Conservation (phyloP, 2,797 vertebrate species). For the Allobates femoralis region DNA sequence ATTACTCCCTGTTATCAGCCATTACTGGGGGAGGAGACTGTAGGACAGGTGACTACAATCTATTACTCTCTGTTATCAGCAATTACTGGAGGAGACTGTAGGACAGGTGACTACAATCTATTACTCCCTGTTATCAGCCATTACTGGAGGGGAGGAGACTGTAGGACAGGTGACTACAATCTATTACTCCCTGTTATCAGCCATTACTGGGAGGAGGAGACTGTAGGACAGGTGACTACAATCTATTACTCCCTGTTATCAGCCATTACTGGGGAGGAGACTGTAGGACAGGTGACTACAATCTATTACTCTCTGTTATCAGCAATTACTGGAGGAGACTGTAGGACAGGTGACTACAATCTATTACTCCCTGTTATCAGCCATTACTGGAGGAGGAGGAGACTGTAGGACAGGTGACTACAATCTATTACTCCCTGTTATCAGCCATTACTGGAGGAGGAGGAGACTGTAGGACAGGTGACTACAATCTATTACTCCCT, state of each 20-base stretch:
- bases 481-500: background rate
- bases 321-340: background rate
- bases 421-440: background rate
- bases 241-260: background rate
- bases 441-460: background rate
- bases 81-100: too few relatives aligned
- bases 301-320: background rate
- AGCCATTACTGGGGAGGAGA: background rate
- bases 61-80: background rate
- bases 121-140: background rate
- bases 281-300: too few relatives aligned
- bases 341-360: too few relatives aligned
- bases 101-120: background rate
- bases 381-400: background rate
- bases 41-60: background rate
- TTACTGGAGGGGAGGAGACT: background rate
- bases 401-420: too few relatives aligned
- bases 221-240: too few relatives aligned
- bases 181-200: background rate
- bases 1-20: background rate
- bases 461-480: too few relatives aligned
- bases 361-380: background rate
- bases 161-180: too few relatives aligned
- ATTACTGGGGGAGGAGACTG: background rate
- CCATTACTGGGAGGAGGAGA: background rate